Evolutionary conservation across 2,797 vertebrate species (phyloP).

Genomic region (Xyrichtys novacula): DNA sequence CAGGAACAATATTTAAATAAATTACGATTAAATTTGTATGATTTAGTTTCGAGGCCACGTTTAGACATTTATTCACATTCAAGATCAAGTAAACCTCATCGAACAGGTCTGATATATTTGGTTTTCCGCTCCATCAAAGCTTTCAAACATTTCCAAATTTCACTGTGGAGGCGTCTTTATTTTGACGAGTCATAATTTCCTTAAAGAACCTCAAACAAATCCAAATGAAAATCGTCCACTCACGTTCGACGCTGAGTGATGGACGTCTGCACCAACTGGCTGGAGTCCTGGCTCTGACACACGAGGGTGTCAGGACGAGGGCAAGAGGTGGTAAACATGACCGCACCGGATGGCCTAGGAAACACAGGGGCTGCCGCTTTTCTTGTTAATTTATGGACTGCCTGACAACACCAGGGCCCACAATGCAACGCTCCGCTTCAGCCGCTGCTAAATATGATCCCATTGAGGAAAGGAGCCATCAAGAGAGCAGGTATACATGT

Average conservation of each 20-base stretch:
- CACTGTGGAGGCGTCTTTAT: too few relatives aligned
- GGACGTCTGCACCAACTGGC: conserved; percentile 78
- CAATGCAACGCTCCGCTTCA: conserved; percentile 59
- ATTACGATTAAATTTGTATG: too few relatives aligned
- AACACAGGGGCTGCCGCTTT: conserved; percentile 83
- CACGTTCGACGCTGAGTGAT: conserved; percentile 63
- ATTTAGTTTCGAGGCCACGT: too few relatives aligned
- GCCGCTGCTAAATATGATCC: conserved; percentile 65
- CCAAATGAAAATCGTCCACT: background rate
- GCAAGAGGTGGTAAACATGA: conserved; percentile 75
- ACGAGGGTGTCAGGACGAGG: conserved; percentile 57
- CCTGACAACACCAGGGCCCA: conserved; percentile 72
- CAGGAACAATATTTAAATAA: background rate
- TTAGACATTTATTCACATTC: too few relatives aligned
- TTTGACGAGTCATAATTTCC: too few relatives aligned
- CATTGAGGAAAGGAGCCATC: conserved; percentile 64
- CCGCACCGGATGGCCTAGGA: conserved; percentile 80
- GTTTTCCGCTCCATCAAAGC: too few relatives aligned
- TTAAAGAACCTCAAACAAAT: background rate
- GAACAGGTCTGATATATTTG: too few relatives aligned
- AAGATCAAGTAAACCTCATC: too few relatives aligned
- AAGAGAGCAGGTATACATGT: conserved; percentile 61
- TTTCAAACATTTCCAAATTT: too few relatives aligned
- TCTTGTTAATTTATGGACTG: conserved; percentile 81
- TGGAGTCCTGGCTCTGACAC: conserved; percentile 57